Conservation (phyloP, 1,140 invertebrate genomes). For the Lanistes nyassanus region DNA sequence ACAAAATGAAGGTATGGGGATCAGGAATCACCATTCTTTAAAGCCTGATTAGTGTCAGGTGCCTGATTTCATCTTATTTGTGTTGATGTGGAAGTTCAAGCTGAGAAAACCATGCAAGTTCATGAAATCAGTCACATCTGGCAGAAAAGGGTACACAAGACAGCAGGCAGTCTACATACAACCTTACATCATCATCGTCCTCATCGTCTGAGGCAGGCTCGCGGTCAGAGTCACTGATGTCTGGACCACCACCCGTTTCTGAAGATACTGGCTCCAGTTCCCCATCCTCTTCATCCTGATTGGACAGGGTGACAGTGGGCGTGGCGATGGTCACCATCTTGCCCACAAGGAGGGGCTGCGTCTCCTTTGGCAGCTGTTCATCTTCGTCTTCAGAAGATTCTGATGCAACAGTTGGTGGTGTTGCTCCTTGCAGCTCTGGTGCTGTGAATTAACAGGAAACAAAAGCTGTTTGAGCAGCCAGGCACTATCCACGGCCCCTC, state of each 20-base stretch:
- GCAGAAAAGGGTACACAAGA: too few species aligned
- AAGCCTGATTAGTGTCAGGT: too few species aligned
- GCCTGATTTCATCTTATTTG: too few species aligned
- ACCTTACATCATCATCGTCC: conserved; percentile 28
- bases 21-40: too few species aligned
- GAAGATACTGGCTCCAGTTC: conserved; percentile 30
- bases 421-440: conserved; percentile 53
- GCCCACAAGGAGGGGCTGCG: conserved; percentile 49
- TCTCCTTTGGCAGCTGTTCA: conserved; percentile 51
- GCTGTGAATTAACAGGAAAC: conserved; percentile 33
- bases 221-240: conserved; percentile 22
- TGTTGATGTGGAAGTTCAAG: too few species aligned
- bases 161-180: not conserved
- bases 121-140: too few species aligned
- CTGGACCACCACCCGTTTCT: not conserved
- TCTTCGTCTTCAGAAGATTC: conserved; percentile 42
- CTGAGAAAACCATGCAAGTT: too few species aligned
- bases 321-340: conserved; percentile 45
- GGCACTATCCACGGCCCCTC: too few species aligned
- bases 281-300: conserved; percentile 34
- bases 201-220: conserved; percentile 35
- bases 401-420: conserved; percentile 36
- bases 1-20: too few species aligned
- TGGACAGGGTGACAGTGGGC: conserved; percentile 21
- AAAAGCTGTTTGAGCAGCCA: too few species aligned